phyloP scores from a whole-genome alignment of 2,888 invertebrate genomes.

The Entomobrya proxima region DNA sequence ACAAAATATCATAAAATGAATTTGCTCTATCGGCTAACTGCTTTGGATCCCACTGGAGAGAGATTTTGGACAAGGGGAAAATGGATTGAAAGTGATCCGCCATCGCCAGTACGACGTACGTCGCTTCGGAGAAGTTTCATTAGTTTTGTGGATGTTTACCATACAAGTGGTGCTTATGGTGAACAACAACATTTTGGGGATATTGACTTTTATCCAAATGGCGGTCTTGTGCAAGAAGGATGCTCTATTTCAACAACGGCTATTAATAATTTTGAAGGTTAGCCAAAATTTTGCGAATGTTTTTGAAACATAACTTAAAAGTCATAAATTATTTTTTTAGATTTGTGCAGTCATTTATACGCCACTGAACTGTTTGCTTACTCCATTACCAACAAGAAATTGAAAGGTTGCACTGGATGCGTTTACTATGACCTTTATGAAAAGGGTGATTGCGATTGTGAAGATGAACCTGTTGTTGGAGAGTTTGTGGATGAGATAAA shows the following conservation, averaged over 20 bases:
- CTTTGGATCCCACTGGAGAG: neutral
- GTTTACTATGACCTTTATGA: neutral
- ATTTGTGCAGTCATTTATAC: neutral
- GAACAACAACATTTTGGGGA: neutral
- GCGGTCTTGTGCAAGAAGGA: neutral
- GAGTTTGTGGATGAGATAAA: neutral
- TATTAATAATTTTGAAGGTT: neutral
- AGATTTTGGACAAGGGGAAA: neutral
- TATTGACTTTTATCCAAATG: neutral
- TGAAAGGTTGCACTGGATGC: neutral
- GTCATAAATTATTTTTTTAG: neutral
- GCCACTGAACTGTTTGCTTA: neutral
- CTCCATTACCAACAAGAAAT: neutral
- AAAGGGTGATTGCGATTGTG: neutral
- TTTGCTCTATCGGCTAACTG: neutral
- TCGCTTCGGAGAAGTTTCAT: neutral
- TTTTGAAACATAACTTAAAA: neutral
- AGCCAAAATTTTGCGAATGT: neutral
- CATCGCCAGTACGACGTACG: neutral
- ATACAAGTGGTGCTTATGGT: neutral
- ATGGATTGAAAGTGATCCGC: neutral
- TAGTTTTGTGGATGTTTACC: neutral
- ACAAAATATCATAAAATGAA: neutral
- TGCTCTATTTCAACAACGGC: neutral
- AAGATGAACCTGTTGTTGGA: neutral